Evolutionary conservation across 1,140 invertebrate genomes (phyloP).

Genomic region (Drosophila mojavensis): DNA sequence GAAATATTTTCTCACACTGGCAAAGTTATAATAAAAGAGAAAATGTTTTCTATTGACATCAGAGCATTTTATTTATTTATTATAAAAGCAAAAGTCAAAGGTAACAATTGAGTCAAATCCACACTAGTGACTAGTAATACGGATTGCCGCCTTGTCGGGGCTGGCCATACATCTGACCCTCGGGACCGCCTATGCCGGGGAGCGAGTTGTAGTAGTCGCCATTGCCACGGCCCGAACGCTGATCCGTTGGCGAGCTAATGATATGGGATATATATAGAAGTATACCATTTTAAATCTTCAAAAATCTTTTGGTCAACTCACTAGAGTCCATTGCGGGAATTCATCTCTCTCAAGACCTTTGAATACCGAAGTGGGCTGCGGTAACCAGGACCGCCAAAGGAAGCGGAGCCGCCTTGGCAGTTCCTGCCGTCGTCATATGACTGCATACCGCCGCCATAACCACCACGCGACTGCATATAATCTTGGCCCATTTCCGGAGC

Average conservation of each 20-base stretch:
- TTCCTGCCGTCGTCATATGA: slow-evolving; percentile 40
- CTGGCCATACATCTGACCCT: slow-evolving; percentile 49
- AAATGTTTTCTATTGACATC: too few relatives aligned
- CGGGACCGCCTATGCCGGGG: slow-evolving; percentile 58
- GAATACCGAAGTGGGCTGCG: slow-evolving; percentile 62
- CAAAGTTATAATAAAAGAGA: too few relatives aligned
- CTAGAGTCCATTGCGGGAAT: slow-evolving; percentile 71
- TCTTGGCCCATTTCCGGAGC: slow-evolving; percentile 47
- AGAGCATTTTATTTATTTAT: too few relatives aligned
- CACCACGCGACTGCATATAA: slow-evolving; percentile 20
- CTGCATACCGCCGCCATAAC: slow-evolving; percentile 36
- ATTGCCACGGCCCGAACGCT: slow-evolving; percentile 44
- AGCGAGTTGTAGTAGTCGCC: slow-evolving; percentile 64
- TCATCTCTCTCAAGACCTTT: slow-evolving; percentile 62
- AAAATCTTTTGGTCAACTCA: slow-evolving; percentile 15
- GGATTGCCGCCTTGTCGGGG: slow-evolving; percentile 19
- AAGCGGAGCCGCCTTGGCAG: slow-evolving; percentile 44
- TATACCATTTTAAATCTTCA: too few relatives aligned
- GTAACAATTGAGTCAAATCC: neutral
- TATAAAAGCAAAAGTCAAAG: too few relatives aligned
- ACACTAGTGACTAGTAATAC: slow-evolving; percentile 34
- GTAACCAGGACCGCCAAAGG: slow-evolving; percentile 60
- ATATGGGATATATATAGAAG: too few relatives aligned
- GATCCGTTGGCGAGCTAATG: slow-evolving; percentile 50
- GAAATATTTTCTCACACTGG: too few relatives aligned